Conservation (phyloP, 2,113 vertebrate species). For the Ancistrus triradiatus region DNA sequence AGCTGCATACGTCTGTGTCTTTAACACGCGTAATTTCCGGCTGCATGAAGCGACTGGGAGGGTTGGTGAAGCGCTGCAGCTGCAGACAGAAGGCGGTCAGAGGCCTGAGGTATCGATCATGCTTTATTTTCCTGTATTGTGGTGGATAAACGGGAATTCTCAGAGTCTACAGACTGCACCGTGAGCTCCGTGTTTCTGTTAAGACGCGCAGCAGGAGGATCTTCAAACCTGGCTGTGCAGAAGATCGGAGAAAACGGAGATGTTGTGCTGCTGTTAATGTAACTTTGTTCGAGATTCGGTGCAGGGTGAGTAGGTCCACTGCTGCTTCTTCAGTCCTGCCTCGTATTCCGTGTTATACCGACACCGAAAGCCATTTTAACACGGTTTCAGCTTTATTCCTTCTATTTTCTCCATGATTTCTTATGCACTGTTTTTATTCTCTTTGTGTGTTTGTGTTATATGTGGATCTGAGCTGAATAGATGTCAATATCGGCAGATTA, state of each 20-base stretch:
- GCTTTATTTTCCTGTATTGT: no score
- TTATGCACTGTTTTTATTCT: constrained; percentile 8
- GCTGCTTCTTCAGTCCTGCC: neutral
- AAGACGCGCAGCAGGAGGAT: constrained; percentile 3
- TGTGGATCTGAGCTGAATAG: no score
- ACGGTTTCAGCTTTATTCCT: neutral
- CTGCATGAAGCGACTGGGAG: no score
- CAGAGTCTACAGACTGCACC: no score
- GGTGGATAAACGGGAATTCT: neutral
- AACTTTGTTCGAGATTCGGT: constrained; percentile 62
- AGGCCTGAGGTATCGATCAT: no score
- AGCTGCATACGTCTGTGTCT: no score
- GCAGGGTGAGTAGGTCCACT: constrained; percentile 60
- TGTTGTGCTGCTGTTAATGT: constrained; percentile 57
- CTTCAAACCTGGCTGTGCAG: constrained; percentile 14
- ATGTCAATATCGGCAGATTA: no score
- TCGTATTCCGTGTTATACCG: no score
- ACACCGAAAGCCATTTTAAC: no score
- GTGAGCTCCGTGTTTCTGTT: neutral
- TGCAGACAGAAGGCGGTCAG: no score
- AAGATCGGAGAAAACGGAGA: constrained; percentile 16
- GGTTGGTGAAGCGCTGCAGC: no score
- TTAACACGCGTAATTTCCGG: no score
- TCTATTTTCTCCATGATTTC: neutral
- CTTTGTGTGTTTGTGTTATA: neutral